Base-by-base conservation (phyloP, 2,113 vertebrate genomes). In the Lasiurus borealis region DNA sequence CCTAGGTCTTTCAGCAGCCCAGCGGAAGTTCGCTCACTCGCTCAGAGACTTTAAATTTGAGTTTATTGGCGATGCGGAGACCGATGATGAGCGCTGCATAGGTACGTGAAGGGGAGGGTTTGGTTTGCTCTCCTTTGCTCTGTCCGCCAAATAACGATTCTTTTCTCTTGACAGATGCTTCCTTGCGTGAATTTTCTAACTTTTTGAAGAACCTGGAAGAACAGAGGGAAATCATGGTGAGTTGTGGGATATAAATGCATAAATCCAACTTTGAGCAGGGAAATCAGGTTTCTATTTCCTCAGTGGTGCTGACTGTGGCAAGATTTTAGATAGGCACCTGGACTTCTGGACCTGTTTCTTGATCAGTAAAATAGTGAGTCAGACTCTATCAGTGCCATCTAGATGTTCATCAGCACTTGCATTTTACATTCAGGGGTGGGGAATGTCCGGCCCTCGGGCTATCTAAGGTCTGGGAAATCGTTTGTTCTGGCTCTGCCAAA, bases 181-280 rank as follows among this genome's bases (percentile, higher is more conserved):
- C 99, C 29, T 98, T 99, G 91, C 99, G 99, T 14, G 99, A 99
- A 93, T 99, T 99, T 96, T 99, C 99, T 59, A 98, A 98, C 95
- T 99, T 99, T 91, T 98, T 99, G 94, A 99, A 98, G 98, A 99
- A 99, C 92, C 98, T 99, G 73, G 99, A 99, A 98, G 99, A 99
- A 36, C 99, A 99, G 98, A 99, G 99, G 97, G 99, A 99, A 97
- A 98, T 99, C 87, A 99, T 99, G 99, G 99, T 99, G 97, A 99
- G 99, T 98, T 76, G 29, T 75, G 36, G 44, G 52, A 19, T 64
- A 4, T 48, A 34, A 40, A 40, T 52, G 21, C 14, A 1, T 64
- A 19, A 77, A 29, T 31, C 16, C 0, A 3, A 6, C 31, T 86
- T 86, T 21, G 34, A 2, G 12, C 2, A 4, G 46, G 48, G 7